These are phyloP conservation scores for Acleris sparsana DNA, from an alignment of 2,888 invertebrate species.

Conservation along the genomic window DNA sequence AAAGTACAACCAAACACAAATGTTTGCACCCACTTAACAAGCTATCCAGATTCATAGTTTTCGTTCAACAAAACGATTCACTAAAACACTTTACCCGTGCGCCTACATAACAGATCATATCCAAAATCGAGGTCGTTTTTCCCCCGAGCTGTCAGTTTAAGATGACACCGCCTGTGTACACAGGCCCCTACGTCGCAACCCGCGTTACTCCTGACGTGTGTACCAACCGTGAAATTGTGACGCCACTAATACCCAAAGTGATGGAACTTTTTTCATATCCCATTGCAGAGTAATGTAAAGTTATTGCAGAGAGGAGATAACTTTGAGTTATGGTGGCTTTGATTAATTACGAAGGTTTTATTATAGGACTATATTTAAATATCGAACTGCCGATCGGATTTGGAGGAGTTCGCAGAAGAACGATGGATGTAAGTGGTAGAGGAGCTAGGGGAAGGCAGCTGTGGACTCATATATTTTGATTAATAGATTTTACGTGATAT, in stretches of 20 bases:
- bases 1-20: too few species aligned
- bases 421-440: too few species aligned
- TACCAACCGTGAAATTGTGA: slow-evolving; percentile 38
- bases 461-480: too few species aligned
- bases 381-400: too few species aligned
- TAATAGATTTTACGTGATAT: too few species aligned
- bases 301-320: slow-evolving; percentile 13
- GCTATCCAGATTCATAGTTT: background rate
- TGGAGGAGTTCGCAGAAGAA: too few species aligned
- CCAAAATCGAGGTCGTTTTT: slow-evolving; percentile 26
- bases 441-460: too few species aligned
- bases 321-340: slow-evolving; percentile 22
- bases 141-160: slow-evolving; percentile 21
- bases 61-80: too few species aligned
- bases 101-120: slow-evolving; percentile 17
- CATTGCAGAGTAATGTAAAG: slow-evolving; percentile 33
- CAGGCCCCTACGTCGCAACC: slow-evolving; percentile 22
- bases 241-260: slow-evolving; percentile 36
- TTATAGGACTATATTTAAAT: background rate
- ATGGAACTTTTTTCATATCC: slow-evolving; percentile 38
- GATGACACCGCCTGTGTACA: slow-evolving; percentile 26
- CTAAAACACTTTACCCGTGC: background rate
- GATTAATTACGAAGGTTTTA: slow-evolving; percentile 4
- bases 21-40: too few species aligned
- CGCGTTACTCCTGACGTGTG: slow-evolving; percentile 35